Conservation (phyloP, 1,140 invertebrate species). For the Drosophila tropicalis region DNA sequence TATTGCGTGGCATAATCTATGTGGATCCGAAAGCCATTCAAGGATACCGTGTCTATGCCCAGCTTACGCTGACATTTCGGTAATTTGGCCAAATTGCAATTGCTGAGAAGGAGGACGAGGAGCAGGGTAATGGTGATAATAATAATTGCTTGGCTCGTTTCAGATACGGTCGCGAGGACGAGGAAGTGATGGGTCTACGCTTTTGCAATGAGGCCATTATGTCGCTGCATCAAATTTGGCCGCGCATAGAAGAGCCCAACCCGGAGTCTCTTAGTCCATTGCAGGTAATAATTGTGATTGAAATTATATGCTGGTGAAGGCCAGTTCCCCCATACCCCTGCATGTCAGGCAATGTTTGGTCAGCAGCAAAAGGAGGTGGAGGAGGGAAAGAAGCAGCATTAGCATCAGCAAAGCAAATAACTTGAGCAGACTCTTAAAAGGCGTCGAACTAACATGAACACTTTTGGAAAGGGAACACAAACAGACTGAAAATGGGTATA, state of each 20-base stretch:
- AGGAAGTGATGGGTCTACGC: constrained; percentile 95
- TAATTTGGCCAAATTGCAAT: constrained; percentile 73
- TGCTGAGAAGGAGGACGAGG: not conserved
- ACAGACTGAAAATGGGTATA: not conserved
- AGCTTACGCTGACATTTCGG: constrained; percentile 93
- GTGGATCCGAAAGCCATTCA: constrained; percentile 87
- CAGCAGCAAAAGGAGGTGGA: not conserved
- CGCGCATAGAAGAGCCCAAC: constrained; percentile 85
- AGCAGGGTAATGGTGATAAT: constrained; percentile 26
- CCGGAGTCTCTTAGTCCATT: constrained; percentile 86
- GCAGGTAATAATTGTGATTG: constrained; percentile 86
- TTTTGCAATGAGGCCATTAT: constrained; percentile 96
- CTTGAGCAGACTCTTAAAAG: constrained; percentile 30
- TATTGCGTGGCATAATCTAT: constrained; percentile 90
- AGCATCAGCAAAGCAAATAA: constrained; percentile 2
- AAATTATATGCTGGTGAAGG: constrained; percentile 50
- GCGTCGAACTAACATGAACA: constrained; percentile 6
- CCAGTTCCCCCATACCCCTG: not conserved
- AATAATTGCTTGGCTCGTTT: constrained; percentile 11
- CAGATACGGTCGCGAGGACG: constrained; percentile 94
- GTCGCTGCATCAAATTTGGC: constrained; percentile 93
- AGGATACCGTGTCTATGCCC: constrained; percentile 90
- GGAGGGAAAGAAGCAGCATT: not conserved
- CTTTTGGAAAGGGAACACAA: not conserved
- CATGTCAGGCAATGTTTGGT: not conserved